These are phyloP conservation scores for Pseudolaguvia tuberculata DNA, from an alignment of 2,113 vertebrate species.

Conservation along the genomic window DNA sequence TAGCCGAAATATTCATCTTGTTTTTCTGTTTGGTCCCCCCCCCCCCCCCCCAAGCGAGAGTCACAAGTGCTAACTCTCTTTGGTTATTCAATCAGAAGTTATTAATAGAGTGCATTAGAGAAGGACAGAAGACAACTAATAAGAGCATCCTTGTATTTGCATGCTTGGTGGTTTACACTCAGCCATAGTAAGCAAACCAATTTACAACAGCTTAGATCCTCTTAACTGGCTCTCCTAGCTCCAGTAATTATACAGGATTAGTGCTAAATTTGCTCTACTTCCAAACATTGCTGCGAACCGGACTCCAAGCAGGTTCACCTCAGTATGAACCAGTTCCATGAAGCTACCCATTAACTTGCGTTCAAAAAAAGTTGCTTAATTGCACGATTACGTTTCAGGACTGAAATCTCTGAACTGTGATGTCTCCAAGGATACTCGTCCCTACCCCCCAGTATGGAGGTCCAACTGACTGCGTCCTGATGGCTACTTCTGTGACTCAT, in stretches of 20 bases:
- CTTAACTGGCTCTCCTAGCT: conserved; percentile 46
- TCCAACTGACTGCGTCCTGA: conserved; percentile 35
- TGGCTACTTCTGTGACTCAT: conserved; percentile 52
- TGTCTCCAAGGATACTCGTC: conserved; percentile 48
- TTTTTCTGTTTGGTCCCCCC: neutral
- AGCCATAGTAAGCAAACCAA: conserved; percentile 17
- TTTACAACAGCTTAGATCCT: conserved; percentile 43
- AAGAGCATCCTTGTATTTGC: conserved; percentile 17
- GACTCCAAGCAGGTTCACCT: conserved; percentile 19
- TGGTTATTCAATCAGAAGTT: too few species aligned
- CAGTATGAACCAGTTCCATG: conserved; percentile 10
- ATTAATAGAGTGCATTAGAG: neutral
- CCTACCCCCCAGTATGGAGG: conserved; percentile 35
- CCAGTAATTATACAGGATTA: conserved; percentile 51
- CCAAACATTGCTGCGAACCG: conserved; percentile 33
- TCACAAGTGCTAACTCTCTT: conserved; percentile 23
- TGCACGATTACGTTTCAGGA: conserved; percentile 44
- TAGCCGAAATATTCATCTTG: neutral
- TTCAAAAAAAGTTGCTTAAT: conserved; percentile 17
- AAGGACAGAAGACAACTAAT: conserved; percentile 14
- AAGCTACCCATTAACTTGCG: conserved; percentile 40
- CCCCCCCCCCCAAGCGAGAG: neutral
- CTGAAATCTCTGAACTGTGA: conserved; percentile 31
- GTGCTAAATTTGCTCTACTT: conserved; percentile 50
- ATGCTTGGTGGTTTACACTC: neutral